phyloP scores from a whole-genome alignment of 2,113 vertebrate genomes.

The Tamias sibiricus region DNA sequence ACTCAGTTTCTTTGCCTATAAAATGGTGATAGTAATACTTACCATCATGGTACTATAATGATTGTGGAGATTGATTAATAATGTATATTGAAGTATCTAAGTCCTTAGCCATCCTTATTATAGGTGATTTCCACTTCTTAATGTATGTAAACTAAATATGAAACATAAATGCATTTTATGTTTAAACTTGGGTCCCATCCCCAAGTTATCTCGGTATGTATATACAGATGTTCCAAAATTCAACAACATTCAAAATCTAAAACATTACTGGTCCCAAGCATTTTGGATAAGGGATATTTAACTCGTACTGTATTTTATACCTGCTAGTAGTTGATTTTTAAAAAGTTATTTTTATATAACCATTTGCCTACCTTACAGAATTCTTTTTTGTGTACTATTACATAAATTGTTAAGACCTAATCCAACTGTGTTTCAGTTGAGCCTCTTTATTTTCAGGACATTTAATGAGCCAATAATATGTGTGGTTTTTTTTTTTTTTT shows the following conservation, averaged over 20 bases:
- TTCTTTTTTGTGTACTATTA: not conserved
- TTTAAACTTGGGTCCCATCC: not conserved
- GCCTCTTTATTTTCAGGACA: conserved; percentile 2
- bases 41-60: not conserved
- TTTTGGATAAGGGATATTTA: not conserved
- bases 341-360: not conserved
- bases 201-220: not conserved
- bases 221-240: not conserved
- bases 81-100: not conserved
- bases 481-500: not conserved
- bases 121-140: not conserved
- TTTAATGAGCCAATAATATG: not conserved
- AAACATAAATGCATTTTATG: not conserved
- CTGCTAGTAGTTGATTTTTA: not conserved
- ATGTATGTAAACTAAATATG: not conserved
- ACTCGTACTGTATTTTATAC: not conserved
- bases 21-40: not conserved
- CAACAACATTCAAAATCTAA: not conserved
- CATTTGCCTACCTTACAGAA: not conserved
- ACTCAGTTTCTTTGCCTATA: not conserved
- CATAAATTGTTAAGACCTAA: not conserved
- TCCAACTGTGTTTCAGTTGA: not conserved
- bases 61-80: not conserved
- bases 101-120: not conserved
- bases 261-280: not conserved